Evolutionary conservation across 2,113 vertebrate species (phyloP).

Genomic region (Bos indicus): DNA sequence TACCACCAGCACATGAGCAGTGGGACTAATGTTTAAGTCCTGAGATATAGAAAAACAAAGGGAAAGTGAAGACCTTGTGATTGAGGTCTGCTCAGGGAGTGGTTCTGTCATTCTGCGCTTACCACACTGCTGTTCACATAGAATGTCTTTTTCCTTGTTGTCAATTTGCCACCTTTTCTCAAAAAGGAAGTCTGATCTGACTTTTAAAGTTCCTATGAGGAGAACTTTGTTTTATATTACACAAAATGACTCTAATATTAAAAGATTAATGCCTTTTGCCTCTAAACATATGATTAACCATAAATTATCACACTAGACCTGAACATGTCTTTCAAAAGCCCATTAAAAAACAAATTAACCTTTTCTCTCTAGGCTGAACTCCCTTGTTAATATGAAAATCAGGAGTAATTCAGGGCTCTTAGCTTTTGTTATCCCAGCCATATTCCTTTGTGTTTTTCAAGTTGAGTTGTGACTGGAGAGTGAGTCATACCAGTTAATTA

Average conservation of each 20-base stretch:
- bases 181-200: conserved; percentile 45
- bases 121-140: neutral
- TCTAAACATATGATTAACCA: conserved; percentile 78
- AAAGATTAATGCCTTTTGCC: conserved; percentile 73
- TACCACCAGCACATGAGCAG: fast-evolving
- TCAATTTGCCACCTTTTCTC: conserved; percentile 46
- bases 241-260: conserved; percentile 60
- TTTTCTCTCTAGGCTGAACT: conserved; percentile 76
- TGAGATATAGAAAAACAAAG: fast-evolving
- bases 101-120: neutral
- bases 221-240: conserved; percentile 58
- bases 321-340: conserved; percentile 74
- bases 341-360: conserved; percentile 83
- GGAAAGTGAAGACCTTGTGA: neutral
- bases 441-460: conserved; percentile 65
- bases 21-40: neutral
- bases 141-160: neutral
- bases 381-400: conserved; percentile 80
- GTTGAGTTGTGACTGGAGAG: conserved; percentile 63
- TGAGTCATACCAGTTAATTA: conserved; percentile 72
- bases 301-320: conserved; percentile 75
- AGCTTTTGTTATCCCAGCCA: conserved; percentile 65
- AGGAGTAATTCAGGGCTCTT: conserved; percentile 69
- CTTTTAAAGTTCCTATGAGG: conserved; percentile 58
- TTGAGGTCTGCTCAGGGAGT: fast-evolving